Conservation (phyloP, 2,888 invertebrate genomes). For the Chrysolina oricalcia region DNA sequence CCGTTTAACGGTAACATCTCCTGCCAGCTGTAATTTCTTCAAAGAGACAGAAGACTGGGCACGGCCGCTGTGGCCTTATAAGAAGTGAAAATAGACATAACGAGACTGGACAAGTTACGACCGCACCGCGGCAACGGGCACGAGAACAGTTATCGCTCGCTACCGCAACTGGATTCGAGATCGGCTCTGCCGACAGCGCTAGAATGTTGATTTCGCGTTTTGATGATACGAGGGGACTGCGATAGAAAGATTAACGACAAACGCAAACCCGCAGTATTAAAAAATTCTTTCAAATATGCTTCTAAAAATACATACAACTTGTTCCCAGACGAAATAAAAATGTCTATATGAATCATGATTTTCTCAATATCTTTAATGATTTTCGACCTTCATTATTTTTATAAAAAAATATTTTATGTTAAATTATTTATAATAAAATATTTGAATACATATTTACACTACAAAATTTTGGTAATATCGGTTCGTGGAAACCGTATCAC, state of each 20-base stretch:
- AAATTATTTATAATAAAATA: too few relatives aligned
- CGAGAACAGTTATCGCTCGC: constrained; percentile 60
- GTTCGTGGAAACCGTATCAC: too few relatives aligned
- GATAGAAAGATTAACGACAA: neutral
- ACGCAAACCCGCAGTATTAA: too few relatives aligned
- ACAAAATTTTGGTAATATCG: too few relatives aligned
- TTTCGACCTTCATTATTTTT: too few relatives aligned
- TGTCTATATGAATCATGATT: too few relatives aligned
- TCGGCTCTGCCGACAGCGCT: constrained; percentile 35
- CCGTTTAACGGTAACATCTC: constrained; percentile 60
- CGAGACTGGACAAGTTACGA: constrained; percentile 67
- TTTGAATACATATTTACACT: too few relatives aligned
- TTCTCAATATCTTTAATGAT: too few relatives aligned
- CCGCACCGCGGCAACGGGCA: constrained; percentile 51
- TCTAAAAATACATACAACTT: too few relatives aligned
- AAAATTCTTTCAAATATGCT: too few relatives aligned
- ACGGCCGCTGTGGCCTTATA: constrained; percentile 64
- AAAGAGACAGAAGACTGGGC: constrained; percentile 56
- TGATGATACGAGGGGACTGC: constrained; percentile 25
- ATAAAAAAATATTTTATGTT: too few relatives aligned
- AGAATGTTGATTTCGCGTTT: constrained; percentile 37
- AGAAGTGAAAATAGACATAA: constrained; percentile 68
- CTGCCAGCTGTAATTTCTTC: constrained; percentile 63
- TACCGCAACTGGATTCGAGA: constrained; percentile 55
- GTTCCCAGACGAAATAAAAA: too few relatives aligned